Evolutionary conservation across 2,797 vertebrate genomes (phyloP), one percentile per base, ranked within the genome.

Genomic region (Hipposideros larvatus): DNA sequence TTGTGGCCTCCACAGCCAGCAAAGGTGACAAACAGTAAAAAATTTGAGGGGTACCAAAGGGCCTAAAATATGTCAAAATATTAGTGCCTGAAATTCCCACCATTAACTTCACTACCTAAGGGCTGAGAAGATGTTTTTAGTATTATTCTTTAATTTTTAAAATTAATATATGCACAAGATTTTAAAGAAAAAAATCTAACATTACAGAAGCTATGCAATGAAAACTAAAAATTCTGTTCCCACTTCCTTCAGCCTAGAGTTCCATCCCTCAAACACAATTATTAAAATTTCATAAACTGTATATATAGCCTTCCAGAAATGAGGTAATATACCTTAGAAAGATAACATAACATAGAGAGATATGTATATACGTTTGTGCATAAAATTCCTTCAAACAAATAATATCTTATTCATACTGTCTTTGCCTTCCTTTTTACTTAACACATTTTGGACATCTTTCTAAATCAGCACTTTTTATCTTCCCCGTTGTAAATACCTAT

Each of bases 221-320:
- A 82, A 83, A 92, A 77, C 4, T 41, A 78, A 92, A 92, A 87
- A 71, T 82, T 90, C 31, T 88, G 4, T 82, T 59, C 70, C 80
- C 5, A 48, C 7, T 84, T 28, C 7, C 21, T 66, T 77, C 26
- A 73, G 34, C 15, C 61, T 88, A 61, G 28, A 84, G 41, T 86
- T 93, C 11, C 37, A 73, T 7, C 82, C 57, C 89, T 74, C 51
- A 78, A 63, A 91, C 73, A 22, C 48, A 70, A 57, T 14, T n/a
- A 51, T 55, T 92, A 51, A 90, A 13, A 1, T 74, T 87, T 84
- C 16, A 70, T 21, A 75, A 87, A 70, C n/a, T 43, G 1, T 71
- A 43, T 55, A 28, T 75, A 51, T 51, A 51, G 48, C 28, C 61
- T 90, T 85, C 34, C 16, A 88, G 87, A 93, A 90, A 85, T 75